A percentile compares a stretch with the other conserved stretches of the same genome.
Conservation (phyloP, 2,113 vertebrate species). For the Oreochromis spilurus region DNA sequence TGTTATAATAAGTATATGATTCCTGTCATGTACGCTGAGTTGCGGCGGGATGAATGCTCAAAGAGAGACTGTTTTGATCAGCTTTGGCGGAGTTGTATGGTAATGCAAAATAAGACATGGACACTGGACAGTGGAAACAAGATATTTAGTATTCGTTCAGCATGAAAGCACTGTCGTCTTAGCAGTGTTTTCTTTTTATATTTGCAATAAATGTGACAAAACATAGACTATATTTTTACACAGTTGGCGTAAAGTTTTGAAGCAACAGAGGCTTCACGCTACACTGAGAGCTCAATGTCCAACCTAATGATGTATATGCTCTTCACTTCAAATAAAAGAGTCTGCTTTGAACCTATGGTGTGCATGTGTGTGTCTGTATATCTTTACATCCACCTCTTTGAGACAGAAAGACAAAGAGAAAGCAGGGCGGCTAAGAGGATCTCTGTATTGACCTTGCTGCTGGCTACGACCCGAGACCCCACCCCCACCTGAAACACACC, state of each 20-base stretch:
- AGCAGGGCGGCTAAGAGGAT: conserved; percentile 5
- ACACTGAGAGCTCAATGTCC: background rate
- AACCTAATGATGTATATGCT: background rate
- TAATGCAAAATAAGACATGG: background rate
- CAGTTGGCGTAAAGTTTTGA: background rate
- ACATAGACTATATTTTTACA: background rate
- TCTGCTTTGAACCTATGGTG: conserved; percentile 16
- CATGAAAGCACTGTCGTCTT: background rate
- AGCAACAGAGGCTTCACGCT: background rate
- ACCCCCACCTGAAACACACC: background rate
- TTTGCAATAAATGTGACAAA: background rate
- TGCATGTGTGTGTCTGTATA: background rate
- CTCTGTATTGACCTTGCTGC: conserved; percentile 63
- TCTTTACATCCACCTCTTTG: conserved; percentile 11
- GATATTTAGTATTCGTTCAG: background rate
- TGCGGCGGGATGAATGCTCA: background rate
- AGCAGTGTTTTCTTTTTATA: background rate
- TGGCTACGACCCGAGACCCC: conserved; percentile 36
- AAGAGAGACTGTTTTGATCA: conserved; percentile 9
- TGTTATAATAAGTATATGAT: background rate
- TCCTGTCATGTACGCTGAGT: background rate
- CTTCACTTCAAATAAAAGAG: conserved; percentile 14
- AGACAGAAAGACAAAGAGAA: conserved; percentile 31
- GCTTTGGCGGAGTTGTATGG: background rate
- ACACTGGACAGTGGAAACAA: background rate